Conservation (phyloP, 2,888 invertebrate genomes). For the Fragum sueziense region DNA sequence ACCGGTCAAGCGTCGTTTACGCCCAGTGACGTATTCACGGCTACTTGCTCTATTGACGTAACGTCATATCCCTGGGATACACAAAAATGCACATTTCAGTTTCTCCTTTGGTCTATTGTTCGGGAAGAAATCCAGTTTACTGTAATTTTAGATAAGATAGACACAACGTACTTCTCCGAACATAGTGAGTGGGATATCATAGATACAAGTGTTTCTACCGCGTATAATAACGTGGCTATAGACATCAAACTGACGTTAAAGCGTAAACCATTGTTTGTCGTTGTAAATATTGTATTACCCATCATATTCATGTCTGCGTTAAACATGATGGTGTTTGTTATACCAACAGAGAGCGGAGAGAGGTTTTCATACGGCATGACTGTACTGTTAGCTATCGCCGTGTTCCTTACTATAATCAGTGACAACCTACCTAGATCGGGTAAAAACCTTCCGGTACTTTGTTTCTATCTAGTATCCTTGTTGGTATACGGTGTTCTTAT, state of each 20-base stretch:
- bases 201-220: not conserved
- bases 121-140: slow-evolving; percentile 23
- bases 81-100: slow-evolving; percentile 31
- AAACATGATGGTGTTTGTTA: slow-evolving; percentile 51
- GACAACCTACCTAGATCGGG: slow-evolving; percentile 58
- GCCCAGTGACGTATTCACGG: slow-evolving; percentile 27
- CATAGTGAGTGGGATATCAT: slow-evolving; percentile 51
- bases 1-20: slow-evolving; percentile 5
- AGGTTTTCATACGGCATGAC: slow-evolving; percentile 56
- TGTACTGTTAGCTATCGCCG: slow-evolving; percentile 56
- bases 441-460: slow-evolving; percentile 43
- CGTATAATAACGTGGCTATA: slow-evolving; percentile 8
- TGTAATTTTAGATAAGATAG: not conserved
- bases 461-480: slow-evolving; percentile 9
- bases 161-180: slow-evolving; percentile 17
- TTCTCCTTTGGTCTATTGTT: slow-evolving; percentile 12
- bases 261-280: slow-evolving; percentile 49
- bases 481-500: slow-evolving; percentile 3
- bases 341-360: slow-evolving; percentile 59
- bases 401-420: slow-evolving; percentile 58
- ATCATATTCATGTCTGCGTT: slow-evolving; percentile 53
- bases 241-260: slow-evolving; percentile 18
- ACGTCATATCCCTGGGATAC: slow-evolving; percentile 41
- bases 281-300: slow-evolving; percentile 56
- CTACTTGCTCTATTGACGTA: slow-evolving; percentile 32